phyloP scores from a whole-genome alignment of 2,113 vertebrate species.

The Chlorodrepanis virens region DNA sequence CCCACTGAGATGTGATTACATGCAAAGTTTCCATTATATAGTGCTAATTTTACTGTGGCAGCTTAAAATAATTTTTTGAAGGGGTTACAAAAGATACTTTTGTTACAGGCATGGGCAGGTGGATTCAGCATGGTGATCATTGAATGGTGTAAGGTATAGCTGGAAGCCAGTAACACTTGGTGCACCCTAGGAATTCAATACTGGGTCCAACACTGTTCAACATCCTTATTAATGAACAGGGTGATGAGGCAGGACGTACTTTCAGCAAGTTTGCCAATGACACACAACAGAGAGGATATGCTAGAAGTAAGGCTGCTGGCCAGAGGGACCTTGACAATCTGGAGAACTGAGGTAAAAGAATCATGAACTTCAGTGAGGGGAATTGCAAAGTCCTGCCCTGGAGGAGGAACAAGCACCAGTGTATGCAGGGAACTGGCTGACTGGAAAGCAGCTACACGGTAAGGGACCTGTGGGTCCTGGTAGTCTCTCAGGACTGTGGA shows the following conservation, averaged over 20 bases:
- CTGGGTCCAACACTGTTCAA: background rate
- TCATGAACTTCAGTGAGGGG: background rate
- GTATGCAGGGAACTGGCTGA: too few relatives aligned
- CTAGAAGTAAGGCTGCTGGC: background rate
- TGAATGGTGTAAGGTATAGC: background rate
- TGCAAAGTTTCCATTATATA: constrained; percentile 65
- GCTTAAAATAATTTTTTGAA: constrained; percentile 24
- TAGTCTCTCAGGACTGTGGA: fast-evolving
- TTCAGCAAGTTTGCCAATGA: background rate
- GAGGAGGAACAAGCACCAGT: background rate
- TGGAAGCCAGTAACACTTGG: background rate
- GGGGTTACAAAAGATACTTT: constrained; percentile 9
- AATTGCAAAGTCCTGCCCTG: background rate
- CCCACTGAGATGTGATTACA: constrained; percentile 71
- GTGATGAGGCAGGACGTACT: background rate
- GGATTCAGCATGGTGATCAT: background rate
- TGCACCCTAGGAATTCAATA: background rate
- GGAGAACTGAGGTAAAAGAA: background rate
- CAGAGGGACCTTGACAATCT: background rate
- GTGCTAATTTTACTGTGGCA: constrained; percentile 61
- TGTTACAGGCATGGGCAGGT: background rate
- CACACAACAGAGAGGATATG: background rate
- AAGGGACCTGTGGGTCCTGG: background rate
- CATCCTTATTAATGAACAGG: background rate
- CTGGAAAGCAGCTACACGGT: background rate